A percentile compares a stretch with the other conserved stretches of the same genome.
These are phyloP conservation scores for Venustoraphidia nigricollis DNA, from an alignment of 2,888 invertebrate genomes.

Conservation along the genomic window DNA sequence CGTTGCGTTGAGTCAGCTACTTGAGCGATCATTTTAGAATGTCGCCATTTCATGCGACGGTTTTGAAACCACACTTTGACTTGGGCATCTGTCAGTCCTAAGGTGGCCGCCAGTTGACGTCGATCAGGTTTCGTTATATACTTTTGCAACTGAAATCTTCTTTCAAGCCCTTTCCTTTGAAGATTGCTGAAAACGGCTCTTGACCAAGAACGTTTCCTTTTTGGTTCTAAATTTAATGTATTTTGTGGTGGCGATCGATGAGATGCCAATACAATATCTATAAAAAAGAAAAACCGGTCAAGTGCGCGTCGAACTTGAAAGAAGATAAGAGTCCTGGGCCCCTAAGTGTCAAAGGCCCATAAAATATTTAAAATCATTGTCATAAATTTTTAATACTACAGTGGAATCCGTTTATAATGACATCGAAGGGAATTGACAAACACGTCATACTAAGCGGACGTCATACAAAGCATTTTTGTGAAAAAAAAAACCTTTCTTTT, in stretches of 20 bases:
- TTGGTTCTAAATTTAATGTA: slow-evolving; percentile 21
- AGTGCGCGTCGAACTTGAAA: too few relatives aligned
- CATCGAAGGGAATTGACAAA: too few relatives aligned
- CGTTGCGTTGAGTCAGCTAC: slow-evolving; percentile 1
- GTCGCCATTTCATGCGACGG: slow-evolving; percentile 30
- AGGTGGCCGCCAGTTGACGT: slow-evolving; percentile 75
- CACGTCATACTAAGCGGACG: too few relatives aligned
- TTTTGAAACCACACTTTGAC: slow-evolving; percentile 93
- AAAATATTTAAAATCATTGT: too few relatives aligned
- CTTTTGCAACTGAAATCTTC: slow-evolving; percentile 84
- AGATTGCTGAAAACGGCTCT: slow-evolving; percentile 88
- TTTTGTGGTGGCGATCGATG: slow-evolving; percentile 1
- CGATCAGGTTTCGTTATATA: slow-evolving; percentile 93
- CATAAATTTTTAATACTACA: too few relatives aligned
- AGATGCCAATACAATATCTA: background rate
- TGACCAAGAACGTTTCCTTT: slow-evolving; percentile 87
- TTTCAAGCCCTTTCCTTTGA: slow-evolving; percentile 85
- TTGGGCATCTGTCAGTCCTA: slow-evolving; percentile 89
- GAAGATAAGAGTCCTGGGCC: too few relatives aligned
- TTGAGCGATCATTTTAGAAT: slow-evolving; percentile 18
- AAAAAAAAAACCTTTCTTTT: too few relatives aligned
- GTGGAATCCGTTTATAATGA: too few relatives aligned
- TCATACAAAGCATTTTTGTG: too few relatives aligned
- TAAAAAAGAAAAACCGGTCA: slow-evolving; percentile 3
- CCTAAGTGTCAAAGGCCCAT: too few relatives aligned